These are phyloP conservation scores for Liasis olivaceus DNA, from an alignment of 2,797 vertebrate species.

Conservation along the genomic window DNA sequence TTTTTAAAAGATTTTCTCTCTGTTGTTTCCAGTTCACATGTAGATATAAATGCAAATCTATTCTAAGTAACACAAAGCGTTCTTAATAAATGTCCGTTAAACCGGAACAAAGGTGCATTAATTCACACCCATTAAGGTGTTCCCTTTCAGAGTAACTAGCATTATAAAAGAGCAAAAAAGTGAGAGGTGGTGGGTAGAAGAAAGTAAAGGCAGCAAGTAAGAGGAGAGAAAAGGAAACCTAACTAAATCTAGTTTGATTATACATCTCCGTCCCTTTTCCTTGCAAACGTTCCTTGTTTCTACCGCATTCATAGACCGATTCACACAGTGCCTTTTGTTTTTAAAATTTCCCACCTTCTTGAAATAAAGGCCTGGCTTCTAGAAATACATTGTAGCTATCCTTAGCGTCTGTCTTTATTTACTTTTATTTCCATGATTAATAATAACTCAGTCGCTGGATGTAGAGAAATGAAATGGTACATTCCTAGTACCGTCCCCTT, in stretches of 20 bases:
- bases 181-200: background rate
- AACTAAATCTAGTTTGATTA: background rate
- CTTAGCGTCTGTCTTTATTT: background rate
- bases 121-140: background rate
- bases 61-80: background rate
- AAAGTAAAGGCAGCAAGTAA: background rate
- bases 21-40: background rate
- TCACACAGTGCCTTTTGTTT: background rate
- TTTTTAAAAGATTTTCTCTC: background rate
- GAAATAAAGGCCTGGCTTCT: background rate
- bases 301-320: background rate
- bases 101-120: background rate
- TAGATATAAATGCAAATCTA: background rate
- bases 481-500: background rate
- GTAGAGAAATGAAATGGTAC: background rate
- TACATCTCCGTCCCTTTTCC: background rate
- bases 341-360: background rate
- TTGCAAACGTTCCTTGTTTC: background rate
- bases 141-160: background rate
- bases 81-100: background rate
- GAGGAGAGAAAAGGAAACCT: background rate
- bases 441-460: background rate
- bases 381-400: background rate
- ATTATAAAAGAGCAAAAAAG: background rate
- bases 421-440: conserved; percentile 9